phyloP scores from a whole-genome alignment of 1,140 invertebrate species.

The Tetramorium simillimum region DNA sequence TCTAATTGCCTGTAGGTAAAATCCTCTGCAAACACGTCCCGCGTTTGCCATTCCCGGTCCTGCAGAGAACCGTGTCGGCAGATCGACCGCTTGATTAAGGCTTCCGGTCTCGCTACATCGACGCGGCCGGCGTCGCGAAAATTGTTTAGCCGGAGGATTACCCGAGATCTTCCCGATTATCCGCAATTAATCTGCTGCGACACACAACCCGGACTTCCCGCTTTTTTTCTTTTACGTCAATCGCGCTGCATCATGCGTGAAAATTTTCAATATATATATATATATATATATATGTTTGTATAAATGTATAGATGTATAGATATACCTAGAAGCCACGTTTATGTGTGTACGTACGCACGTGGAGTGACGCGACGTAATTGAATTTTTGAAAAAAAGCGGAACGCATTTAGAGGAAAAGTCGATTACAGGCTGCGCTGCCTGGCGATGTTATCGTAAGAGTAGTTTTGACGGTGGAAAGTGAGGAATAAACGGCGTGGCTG shows the following conservation, averaged over 20 bases:
- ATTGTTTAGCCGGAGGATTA: conserved; percentile 5
- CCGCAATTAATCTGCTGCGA: conserved; percentile 23
- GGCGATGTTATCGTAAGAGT: conserved; percentile 53
- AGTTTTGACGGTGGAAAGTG: conserved; percentile 48
- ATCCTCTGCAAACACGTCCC: conserved; percentile 49
- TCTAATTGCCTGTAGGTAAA: conserved; percentile 67
- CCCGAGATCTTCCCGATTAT: conserved; percentile 3
- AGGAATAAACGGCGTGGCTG: conserved; percentile 46
- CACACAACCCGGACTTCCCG: neutral
- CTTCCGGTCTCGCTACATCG: conserved; percentile 15
- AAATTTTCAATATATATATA: conserved; percentile 1
- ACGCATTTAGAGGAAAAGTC: conserved; percentile 57
- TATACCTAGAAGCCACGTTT: conserved; percentile 23
- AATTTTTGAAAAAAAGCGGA: conserved; percentile 55
- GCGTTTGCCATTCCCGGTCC: conserved; percentile 2
- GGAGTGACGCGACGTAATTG: conserved; percentile 53
- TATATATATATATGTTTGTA: neutral
- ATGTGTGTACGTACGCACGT: neutral
- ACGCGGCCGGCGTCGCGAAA: neutral
- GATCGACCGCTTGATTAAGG: conserved; percentile 51
- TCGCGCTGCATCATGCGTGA: neutral
- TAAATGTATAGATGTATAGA: neutral
- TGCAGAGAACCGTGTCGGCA: neutral
- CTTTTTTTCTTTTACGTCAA: neutral
- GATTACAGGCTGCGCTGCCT: conserved; percentile 50